These are phyloP conservation scores for Passer domesticus DNA, from an alignment of 2,113 vertebrate genomes.

Conservation along the genomic window DNA sequence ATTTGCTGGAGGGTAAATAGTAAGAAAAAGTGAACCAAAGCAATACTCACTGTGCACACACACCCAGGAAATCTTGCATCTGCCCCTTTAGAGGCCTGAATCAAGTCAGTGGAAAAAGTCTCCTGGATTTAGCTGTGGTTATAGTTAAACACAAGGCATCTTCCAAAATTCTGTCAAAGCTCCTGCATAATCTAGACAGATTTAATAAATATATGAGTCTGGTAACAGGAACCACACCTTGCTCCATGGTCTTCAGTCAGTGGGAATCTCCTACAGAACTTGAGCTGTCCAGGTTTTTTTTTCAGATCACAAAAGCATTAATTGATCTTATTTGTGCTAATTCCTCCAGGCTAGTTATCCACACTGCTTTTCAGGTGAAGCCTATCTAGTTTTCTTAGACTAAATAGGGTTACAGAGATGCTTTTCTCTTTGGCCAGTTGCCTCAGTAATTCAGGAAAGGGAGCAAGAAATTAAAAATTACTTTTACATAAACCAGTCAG, in stretches of 20 bases:
- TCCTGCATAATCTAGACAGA: too few species aligned
- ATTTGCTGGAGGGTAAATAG: not conserved
- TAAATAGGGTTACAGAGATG: not conserved
- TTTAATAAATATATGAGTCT: not conserved
- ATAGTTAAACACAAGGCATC: not conserved
- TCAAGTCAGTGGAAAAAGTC: not conserved
- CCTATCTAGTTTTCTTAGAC: not conserved
- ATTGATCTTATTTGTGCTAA: not conserved
- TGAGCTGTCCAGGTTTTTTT: rapidly evolving
- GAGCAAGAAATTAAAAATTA: not conserved
- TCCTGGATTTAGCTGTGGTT: not conserved
- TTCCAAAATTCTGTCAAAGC: not conserved
- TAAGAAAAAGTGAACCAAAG: not conserved
- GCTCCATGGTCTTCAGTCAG: not conserved
- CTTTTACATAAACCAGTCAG: not conserved
- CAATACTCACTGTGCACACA: not conserved
- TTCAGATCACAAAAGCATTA: not conserved
- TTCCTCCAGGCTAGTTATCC: not conserved
- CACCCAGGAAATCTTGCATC: rapidly evolving
- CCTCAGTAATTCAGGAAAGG: not conserved
- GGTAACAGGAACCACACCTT: not conserved
- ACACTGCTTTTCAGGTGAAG: not conserved
- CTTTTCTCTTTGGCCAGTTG: not conserved
- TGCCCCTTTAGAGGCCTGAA: not conserved
- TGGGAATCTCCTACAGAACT: not conserved